Evolutionary conservation across 2,888 invertebrate genomes (phyloP).

Genomic region (Folsomia manolachei): DNA sequence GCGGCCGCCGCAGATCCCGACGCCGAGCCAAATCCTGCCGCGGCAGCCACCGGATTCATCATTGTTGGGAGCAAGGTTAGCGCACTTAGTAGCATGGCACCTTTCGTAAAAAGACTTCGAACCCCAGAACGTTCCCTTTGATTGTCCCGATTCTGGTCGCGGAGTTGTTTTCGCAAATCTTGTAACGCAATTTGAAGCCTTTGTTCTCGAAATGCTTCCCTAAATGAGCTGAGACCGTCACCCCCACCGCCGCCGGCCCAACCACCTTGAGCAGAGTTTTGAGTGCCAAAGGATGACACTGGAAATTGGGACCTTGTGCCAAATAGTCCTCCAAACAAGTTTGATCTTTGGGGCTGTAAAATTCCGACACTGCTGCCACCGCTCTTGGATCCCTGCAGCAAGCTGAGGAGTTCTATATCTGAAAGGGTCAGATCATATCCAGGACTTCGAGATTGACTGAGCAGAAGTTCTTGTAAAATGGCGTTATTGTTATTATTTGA

Average conservation of each 20-base stretch:
- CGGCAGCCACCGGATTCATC: constrained; percentile 26
- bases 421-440: constrained; percentile 17
- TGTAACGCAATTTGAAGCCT: constrained; percentile 40
- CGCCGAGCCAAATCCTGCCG: constrained; percentile 14
- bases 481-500: not conserved
- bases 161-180: constrained; percentile 44
- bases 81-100: constrained; percentile 48
- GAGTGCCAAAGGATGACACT: constrained; percentile 1
- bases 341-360: constrained; percentile 6
- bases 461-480: constrained; percentile 10
- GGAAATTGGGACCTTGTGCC: not conserved
- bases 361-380: constrained; percentile 4
- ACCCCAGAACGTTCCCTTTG: constrained; percentile 42
- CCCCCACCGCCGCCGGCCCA: not conserved
- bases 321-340: not conserved
- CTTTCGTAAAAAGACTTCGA: constrained; percentile 46
- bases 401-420: constrained; percentile 16
- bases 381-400: constrained; percentile 1
- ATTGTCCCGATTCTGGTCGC: constrained; percentile 34
- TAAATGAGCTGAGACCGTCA: constrained; percentile 29
- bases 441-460: constrained; percentile 19
- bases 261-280: constrained; percentile 2
- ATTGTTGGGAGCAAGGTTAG: constrained; percentile 42
- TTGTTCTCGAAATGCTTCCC: constrained; percentile 47
- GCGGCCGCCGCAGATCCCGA: constrained; percentile 33